phyloP scores from a whole-genome alignment of 92 coral and sea anemone species.

The Galaxea fascicularis region DNA sequence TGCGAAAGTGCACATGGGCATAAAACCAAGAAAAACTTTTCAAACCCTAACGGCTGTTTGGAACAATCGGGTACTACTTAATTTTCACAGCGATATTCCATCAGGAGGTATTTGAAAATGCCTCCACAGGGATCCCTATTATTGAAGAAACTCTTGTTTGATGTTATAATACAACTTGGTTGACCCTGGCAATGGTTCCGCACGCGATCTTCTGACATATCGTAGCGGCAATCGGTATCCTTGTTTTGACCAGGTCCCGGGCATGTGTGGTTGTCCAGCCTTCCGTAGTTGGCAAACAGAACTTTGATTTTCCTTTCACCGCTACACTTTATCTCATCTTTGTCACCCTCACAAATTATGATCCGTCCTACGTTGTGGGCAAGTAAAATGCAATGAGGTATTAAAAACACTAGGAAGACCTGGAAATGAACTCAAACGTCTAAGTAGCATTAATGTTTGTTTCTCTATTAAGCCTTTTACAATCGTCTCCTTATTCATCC shows the following conservation, averaged over 20 bases:
- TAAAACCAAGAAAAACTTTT: too few relatives aligned
- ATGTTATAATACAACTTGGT: background rate
- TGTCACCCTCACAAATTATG: background rate
- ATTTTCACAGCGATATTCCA: background rate
- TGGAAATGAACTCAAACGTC: too few relatives aligned
- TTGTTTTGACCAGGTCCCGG: background rate
- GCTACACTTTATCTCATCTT: background rate
- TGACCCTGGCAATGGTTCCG: background rate
- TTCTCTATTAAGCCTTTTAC: too few relatives aligned
- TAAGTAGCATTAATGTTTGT: too few relatives aligned
- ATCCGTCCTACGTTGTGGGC: too few relatives aligned
- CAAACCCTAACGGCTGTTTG: too few relatives aligned
- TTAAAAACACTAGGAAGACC: too few relatives aligned
- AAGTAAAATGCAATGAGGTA: too few relatives aligned
- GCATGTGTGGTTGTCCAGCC: background rate
- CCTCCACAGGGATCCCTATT: background rate
- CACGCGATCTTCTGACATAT: background rate
- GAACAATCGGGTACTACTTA: too few relatives aligned
- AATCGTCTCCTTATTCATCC: too few relatives aligned
- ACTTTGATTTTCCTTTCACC: background rate
- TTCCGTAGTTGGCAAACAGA: background rate
- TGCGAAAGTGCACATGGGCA: too few relatives aligned
- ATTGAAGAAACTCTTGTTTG: background rate
- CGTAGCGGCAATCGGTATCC: background rate
- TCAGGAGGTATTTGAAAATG: background rate